Evolutionary conservation across 2,888 invertebrate species (phyloP).

Genomic region (Hydrotaea cyrtoneurina): DNA sequence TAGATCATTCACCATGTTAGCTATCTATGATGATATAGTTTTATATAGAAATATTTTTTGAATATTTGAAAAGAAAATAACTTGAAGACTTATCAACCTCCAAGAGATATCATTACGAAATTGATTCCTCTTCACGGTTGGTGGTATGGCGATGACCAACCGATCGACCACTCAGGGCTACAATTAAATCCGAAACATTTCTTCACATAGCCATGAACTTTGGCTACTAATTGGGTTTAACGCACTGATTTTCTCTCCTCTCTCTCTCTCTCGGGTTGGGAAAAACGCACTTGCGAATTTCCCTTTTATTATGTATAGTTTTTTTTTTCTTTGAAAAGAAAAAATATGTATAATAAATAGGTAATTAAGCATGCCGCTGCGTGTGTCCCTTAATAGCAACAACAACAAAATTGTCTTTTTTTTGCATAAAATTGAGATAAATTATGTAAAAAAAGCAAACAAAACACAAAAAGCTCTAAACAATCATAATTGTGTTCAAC

Average conservation of each 20-base stretch:
- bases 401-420: constrained; percentile 14
- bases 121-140: neutral
- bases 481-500: constrained; percentile 42
- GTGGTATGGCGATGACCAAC: neutral
- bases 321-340: neutral
- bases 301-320: constrained; percentile 22
- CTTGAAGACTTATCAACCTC: neutral
- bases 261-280: constrained; percentile 25
- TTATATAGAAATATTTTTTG: neutral
- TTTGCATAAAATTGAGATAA: constrained; percentile 54
- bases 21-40: neutral
- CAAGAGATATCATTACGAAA: neutral
- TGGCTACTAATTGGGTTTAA: neutral
- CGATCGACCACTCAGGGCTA: no score
- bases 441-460: constrained; percentile 42
- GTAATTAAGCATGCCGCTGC: neutral
- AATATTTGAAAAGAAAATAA: neutral
- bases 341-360: constrained; percentile 30
- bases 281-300: constrained; percentile 34
- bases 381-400: neutral
- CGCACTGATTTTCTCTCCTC: constrained; percentile 22
- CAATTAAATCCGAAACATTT: no score
- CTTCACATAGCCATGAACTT: neutral
- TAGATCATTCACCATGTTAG: neutral
- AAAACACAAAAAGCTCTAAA: neutral